A percentile compares a stretch with the other conserved stretches of the same genome.
phyloP scores from a whole-genome alignment of 2,888 invertebrate genomes.

The Liopterus haemorrhoidalis region DNA sequence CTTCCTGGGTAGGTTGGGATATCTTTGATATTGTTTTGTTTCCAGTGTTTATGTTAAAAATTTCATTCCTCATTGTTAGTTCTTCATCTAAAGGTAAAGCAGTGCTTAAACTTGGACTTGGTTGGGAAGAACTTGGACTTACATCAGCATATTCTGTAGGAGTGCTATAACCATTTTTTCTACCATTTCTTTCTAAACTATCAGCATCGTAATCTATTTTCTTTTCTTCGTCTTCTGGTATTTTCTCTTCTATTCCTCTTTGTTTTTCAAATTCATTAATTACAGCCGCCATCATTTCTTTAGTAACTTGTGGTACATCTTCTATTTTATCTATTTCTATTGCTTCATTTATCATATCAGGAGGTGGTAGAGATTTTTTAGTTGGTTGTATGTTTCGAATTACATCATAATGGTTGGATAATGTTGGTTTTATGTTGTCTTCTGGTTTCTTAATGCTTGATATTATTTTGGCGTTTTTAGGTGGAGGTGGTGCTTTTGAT shows the following conservation, averaged over 20 bases:
- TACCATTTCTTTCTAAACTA: conserved; percentile 60
- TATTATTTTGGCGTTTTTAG: conserved; percentile 35
- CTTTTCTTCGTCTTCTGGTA: conserved; percentile 19
- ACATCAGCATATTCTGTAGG: conserved; percentile 60
- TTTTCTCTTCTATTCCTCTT: conserved; percentile 23
- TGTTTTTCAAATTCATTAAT: conserved; percentile 48
- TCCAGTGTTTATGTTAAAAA: conserved; percentile 59
- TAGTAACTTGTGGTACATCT: conserved; percentile 42
- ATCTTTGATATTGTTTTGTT: conserved; percentile 50
- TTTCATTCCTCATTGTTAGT: conserved; percentile 69
- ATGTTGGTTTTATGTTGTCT: conserved; percentile 14
- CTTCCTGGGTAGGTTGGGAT: conserved; percentile 28
- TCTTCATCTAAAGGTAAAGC: conserved; percentile 76
- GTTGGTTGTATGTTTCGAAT: conserved; percentile 15
- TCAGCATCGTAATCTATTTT: conserved; percentile 62
- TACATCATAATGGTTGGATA: conserved; percentile 16
- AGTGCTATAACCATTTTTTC: conserved; percentile 51
- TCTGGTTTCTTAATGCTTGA: conserved; percentile 5
- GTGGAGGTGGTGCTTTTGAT: conserved; percentile 42
- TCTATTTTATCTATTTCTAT: conserved; percentile 49
- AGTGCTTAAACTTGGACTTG: conserved; percentile 67
- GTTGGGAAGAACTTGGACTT: conserved; percentile 61
- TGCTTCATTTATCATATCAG: conserved; percentile 64
- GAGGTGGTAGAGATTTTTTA: conserved; percentile 40
- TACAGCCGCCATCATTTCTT: conserved; percentile 58